Evolutionary conservation across 2,113 vertebrate species (phyloP).

Genomic region (Fregetta grallaria): DNA sequence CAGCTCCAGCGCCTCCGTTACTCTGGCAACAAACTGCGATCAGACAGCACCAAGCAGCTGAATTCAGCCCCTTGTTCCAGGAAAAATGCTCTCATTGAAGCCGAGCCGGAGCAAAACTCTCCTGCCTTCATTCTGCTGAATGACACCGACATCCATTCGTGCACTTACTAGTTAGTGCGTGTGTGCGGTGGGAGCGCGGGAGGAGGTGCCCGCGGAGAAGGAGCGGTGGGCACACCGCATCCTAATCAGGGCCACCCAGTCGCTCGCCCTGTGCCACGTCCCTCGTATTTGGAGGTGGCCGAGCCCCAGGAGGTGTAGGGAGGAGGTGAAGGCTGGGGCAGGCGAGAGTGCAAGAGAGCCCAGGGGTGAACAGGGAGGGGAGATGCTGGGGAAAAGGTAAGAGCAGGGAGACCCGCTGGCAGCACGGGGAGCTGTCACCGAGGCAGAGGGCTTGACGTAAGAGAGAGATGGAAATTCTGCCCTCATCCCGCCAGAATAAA

Average conservation of each 20-base stretch:
- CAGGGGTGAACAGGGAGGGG: not conserved
- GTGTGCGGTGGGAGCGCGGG: not conserved
- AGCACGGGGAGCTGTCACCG: fast-evolving
- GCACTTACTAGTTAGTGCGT: not conserved
- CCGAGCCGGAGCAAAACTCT: constrained; percentile 1
- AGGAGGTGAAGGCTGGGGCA: not conserved
- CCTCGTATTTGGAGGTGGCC: not conserved
- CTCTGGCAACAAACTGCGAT: constrained; percentile 70
- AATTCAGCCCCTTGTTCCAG: constrained; percentile 76
- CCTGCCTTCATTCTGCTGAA: constrained; percentile 50
- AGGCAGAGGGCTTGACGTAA: not conserved
- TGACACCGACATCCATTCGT: not conserved
- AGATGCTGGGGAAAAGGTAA: not conserved
- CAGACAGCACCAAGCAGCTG: constrained; percentile 69
- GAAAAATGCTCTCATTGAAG: constrained; percentile 76
- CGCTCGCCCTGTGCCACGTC: fast-evolving
- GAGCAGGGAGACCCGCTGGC: not conserved
- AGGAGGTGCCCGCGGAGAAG: not conserved
- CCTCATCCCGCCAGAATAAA: not conserved
- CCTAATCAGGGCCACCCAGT: not conserved
- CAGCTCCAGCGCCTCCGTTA: constrained; percentile 55
- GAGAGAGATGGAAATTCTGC: not conserved
- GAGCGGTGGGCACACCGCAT: not conserved
- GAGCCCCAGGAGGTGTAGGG: not conserved
- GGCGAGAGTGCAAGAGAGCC: fast-evolving